These are phyloP conservation scores for Lepus timidus DNA, from an alignment of 2,113 vertebrate species.

Conservation along the genomic window DNA sequence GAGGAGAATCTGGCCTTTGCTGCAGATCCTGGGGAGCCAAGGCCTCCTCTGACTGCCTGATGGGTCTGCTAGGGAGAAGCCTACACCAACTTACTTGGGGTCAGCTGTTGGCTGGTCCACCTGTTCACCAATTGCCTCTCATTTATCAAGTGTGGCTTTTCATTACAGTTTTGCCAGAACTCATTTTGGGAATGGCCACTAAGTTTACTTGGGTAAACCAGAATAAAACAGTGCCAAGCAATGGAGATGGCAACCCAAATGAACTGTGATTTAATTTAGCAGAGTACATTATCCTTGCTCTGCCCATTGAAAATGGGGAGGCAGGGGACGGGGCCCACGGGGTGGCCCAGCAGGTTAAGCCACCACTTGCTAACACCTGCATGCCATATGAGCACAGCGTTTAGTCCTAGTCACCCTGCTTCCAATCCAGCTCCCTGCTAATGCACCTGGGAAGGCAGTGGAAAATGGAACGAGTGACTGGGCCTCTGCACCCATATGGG, in stretches of 20 bases:
- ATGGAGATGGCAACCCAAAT: not conserved
- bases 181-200: slow-evolving; percentile 35
- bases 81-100: not conserved
- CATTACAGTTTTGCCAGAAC: slow-evolving; percentile 41
- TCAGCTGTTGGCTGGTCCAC: not conserved
- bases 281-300: not conserved
- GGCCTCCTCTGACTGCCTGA: not conserved
- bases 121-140: slow-evolving; percentile 25
- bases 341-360: too few species aligned
- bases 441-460: too few species aligned
- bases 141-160: slow-evolving; percentile 31
- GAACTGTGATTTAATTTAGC: not conserved
- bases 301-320: not conserved
- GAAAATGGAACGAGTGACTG: too few species aligned
- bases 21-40: not conserved
- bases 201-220: not conserved
- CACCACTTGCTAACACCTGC: too few species aligned
- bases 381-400: too few species aligned
- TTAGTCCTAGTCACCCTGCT: too few species aligned
- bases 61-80: not conserved
- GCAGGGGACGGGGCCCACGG: too few species aligned
- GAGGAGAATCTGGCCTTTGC: not conserved
- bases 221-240: not conserved
- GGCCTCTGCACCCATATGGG: too few species aligned
- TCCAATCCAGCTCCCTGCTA: too few species aligned